Evolutionary conservation across 2,113 vertebrate species (phyloP).

Genomic region (Pampusana beccarii): DNA sequence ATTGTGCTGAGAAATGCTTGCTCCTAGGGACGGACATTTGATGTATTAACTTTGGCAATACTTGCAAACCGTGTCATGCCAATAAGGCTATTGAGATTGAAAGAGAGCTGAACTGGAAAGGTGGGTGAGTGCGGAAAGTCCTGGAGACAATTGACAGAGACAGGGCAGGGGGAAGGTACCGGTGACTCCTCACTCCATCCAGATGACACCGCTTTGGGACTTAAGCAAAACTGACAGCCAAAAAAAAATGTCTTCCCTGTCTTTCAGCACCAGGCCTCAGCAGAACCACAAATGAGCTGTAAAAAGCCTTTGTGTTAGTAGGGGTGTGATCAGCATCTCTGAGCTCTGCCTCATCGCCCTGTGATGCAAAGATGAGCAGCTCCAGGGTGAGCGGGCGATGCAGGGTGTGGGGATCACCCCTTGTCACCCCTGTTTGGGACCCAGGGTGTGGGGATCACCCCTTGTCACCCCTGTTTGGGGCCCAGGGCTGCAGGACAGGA

Average conservation of each 20-base stretch:
- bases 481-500: neutral
- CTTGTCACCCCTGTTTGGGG: too few species aligned
- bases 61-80: conserved; percentile 51
- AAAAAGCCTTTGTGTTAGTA: neutral
- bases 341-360: neutral
- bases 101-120: conserved; percentile 52
- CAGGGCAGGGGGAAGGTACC: neutral
- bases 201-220: neutral
- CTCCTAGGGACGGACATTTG: conserved; percentile 7
- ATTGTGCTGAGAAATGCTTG: conserved; percentile 12
- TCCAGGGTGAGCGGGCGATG: fast-evolving
- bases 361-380: fast-evolving
- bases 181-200: neutral
- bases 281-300: neutral
- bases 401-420: neutral
- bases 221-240: conserved; percentile 20
- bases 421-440: neutral
- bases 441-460: too few species aligned
- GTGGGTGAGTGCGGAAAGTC: neutral
- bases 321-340: neutral
- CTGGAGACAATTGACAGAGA: conserved; percentile 48
- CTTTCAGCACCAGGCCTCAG: neutral
- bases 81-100: conserved; percentile 31
- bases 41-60: conserved; percentile 57
- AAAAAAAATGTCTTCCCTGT: neutral